Evolutionary conservation across 2,797 vertebrate species (phyloP).

Genomic region (Glyptemys insculpta): DNA sequence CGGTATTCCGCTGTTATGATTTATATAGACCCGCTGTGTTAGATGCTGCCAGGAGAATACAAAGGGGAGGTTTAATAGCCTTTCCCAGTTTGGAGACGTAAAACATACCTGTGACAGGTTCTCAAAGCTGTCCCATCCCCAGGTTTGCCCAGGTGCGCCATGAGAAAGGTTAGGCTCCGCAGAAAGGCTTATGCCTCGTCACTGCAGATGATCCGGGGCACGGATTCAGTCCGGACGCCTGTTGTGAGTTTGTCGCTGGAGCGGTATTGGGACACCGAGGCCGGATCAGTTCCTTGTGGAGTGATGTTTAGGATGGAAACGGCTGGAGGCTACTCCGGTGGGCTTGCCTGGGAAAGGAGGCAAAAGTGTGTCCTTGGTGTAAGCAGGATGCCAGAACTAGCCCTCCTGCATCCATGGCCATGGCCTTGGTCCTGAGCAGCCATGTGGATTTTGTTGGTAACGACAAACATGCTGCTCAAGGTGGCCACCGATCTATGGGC

Average conservation of each 20-base stretch:
- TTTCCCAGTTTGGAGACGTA: not conserved
- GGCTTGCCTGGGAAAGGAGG: not conserved
- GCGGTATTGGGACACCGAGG: not conserved
- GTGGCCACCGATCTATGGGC: not conserved
- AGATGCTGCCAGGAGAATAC: not conserved
- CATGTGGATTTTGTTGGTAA: not conserved
- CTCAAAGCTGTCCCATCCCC: rapidly evolving
- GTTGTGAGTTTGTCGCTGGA: not conserved
- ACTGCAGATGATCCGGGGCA: not conserved
- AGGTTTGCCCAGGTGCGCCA: rapidly evolving
- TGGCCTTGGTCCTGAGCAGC: not conserved
- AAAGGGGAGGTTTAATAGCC: not conserved
- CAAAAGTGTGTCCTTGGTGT: not conserved
- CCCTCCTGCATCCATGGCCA: not conserved
- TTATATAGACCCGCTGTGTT: not conserved
- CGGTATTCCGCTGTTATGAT: not conserved
- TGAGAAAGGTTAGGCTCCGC: rapidly evolving
- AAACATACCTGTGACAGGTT: not conserved
- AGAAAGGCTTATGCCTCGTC: rapidly evolving
- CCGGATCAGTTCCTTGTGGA: not conserved
- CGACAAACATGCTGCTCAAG: not conserved
- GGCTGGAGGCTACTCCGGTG: not conserved
- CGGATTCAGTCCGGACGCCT: rapidly evolving
- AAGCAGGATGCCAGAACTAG: not conserved
- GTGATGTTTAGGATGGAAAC: not conserved